Base-by-base conservation (phyloP, 2,113 vertebrate genomes). In the Centrocercus urophasianus region DNA sequence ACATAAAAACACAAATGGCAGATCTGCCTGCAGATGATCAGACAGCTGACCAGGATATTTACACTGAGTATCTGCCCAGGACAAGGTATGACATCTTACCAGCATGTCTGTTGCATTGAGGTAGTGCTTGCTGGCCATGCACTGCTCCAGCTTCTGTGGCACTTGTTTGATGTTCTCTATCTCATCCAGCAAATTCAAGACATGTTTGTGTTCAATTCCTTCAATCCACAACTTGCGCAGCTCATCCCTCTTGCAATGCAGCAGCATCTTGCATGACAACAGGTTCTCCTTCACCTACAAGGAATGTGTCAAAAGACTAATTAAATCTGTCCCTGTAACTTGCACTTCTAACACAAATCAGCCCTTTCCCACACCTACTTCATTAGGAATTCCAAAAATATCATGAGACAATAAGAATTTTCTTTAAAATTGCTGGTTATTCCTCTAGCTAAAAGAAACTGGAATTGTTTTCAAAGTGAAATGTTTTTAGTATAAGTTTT, bases 141-240 rank as follows among this genome's bases (percentile, higher is more conserved):
- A 98, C 86, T 98, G 96, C 75, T 99, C 99, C 97, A 99, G 97
- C 50, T 98, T 98, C 64, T 99, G 99, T 78, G 99, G 99, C 56
- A 99, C 99, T 81, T 99, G 99, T 93, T 99, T 99, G 97, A 99
- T 99, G 96, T 98, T 99, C 97, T 99, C 99, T 0, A 99, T 99
- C 96, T 99, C 99, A 38, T 99, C 99, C 97, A 99, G 97, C 73
- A 99, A 97, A 96, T 99, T 99, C 59, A 99, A 98, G 56, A 99
- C 99, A 2, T 99, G 99, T 93, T 99, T 99, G 96, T 99, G 99
- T 83, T 99, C 99, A 17, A 99, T 99, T 32, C 99, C 99, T 94
- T 99, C 99, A 17, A 99, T 99, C 99, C 99, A 99, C 83, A 99
- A 97, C 93, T 99, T 99, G 95, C 99, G 98, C 92, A 99, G 96